Conservation (phyloP, 92 coral and sea anemone genomes). For the Desmophyllum pertusum region DNA sequence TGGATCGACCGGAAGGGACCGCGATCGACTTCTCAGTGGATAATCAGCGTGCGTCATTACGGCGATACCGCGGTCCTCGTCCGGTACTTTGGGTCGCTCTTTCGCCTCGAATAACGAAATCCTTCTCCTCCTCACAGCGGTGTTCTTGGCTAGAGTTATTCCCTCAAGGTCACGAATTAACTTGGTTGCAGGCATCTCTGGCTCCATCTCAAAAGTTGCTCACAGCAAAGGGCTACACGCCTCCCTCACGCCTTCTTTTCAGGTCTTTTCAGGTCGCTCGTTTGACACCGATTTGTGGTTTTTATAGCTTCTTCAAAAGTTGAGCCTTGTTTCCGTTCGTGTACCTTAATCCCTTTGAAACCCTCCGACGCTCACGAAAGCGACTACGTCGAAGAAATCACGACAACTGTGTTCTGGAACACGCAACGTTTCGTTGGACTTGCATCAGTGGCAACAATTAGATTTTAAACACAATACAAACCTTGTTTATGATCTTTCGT, state of each 20-base stretch:
- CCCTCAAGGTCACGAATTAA: slow-evolving; percentile 39
- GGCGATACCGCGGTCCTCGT: slow-evolving; percentile 66
- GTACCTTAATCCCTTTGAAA: not conserved
- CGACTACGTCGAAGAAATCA: not conserved
- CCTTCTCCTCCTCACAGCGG: slow-evolving; percentile 49
- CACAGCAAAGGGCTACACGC: slow-evolving; percentile 4
- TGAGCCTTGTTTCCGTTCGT: slow-evolving; percentile 18
- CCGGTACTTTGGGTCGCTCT: slow-evolving; percentile 48
- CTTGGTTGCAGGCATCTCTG: slow-evolving; percentile 28
- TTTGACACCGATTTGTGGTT: not conserved
- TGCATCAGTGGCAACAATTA: not conserved
- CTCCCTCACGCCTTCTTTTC: slow-evolving; percentile 38
- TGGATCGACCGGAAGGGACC: slow-evolving; percentile 64
- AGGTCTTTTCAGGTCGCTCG: not conserved
- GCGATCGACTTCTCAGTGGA: slow-evolving; percentile 65
- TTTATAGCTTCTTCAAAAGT: not conserved
- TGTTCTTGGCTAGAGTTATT: slow-evolving; percentile 55
- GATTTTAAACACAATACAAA: not conserved
- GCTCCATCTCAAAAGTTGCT: slow-evolving; percentile 23
- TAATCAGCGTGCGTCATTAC: slow-evolving; percentile 90
- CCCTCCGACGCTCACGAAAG: slow-evolving; percentile 22
- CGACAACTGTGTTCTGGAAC: not conserved
- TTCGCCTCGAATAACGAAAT: slow-evolving; percentile 67
- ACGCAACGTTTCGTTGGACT: slow-evolving; percentile 21
- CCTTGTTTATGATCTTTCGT: slow-evolving; percentile 15